These are phyloP conservation scores for Etia nguti DNA, from an alignment of 2,113 vertebrate genomes.

Conservation along the genomic window DNA sequence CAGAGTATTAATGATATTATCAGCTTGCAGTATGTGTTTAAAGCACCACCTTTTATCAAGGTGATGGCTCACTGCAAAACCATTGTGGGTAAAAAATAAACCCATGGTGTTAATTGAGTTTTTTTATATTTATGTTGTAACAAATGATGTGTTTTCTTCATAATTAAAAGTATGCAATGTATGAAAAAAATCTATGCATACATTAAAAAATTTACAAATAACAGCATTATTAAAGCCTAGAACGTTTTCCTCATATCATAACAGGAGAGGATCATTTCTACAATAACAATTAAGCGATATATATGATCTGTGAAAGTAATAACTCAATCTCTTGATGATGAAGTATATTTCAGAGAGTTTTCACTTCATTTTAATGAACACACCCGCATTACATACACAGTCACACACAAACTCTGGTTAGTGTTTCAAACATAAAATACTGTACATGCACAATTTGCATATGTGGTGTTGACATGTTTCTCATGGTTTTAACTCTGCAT, in stretches of 20 bases:
- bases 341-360: constrained; percentile 2
- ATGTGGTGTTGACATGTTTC: constrained; percentile 23
- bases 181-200: background rate
- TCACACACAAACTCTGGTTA: constrained; percentile 49
- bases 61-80: background rate
- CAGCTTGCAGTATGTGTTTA: background rate
- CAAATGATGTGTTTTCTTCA: background rate
- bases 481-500: constrained; percentile 4
- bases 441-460: constrained; percentile 60
- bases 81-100: background rate
- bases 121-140: background rate
- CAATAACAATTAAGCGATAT: background rate
- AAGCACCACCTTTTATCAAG: background rate
- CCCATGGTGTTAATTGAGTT: background rate
- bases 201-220: background rate
- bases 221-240: background rate
- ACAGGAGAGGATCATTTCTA: background rate
- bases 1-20: background rate
- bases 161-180: background rate
- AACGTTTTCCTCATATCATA: background rate
- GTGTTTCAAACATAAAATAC: constrained; percentile 57
- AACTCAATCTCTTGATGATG: background rate
- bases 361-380: constrained; percentile 64
- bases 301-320: background rate
- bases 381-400: constrained; percentile 41